phyloP scores from a whole-genome alignment of 2,113 vertebrate species.

The Phylloscopus trochilus region DNA sequence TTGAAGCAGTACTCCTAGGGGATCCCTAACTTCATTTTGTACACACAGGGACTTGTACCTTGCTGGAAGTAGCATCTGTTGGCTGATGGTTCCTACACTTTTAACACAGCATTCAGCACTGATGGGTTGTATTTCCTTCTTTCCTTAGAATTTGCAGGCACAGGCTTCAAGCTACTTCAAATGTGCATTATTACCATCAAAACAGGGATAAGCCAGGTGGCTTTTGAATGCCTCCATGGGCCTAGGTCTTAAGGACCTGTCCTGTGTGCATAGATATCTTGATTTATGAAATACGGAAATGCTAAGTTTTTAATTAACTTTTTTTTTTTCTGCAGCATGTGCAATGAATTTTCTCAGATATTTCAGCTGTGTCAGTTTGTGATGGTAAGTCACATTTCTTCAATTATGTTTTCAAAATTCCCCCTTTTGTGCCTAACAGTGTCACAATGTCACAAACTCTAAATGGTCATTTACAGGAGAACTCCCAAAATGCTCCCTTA shows the following conservation, averaged over 20 bases:
- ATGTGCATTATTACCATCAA: not conserved
- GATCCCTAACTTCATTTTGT: not conserved
- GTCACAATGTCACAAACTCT: not conserved
- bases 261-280: not conserved
- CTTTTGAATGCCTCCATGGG: not conserved
- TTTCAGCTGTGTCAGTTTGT: conserved; percentile 99
- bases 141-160: not conserved
- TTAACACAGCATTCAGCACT: not conserved
- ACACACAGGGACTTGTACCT: not conserved
- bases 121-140: not conserved
- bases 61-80: not conserved
- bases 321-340: conserved; percentile 83
- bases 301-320: not conserved
- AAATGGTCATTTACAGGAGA: conserved; percentile 80
- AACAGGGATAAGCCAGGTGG: not conserved
- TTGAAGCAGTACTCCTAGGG: not conserved
- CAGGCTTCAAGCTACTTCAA: not conserved
- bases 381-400: conserved; percentile 81
- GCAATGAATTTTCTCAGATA: conserved; percentile 99
- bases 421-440: not conserved
- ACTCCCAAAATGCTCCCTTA: conserved; percentile 97
- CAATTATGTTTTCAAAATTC: not conserved
- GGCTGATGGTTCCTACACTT: not conserved
- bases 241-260: not conserved
- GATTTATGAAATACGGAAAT: not conserved